These are phyloP conservation scores for Botia almorhae DNA, from an alignment of 2,797 vertebrate genomes.

Conservation along the genomic window DNA sequence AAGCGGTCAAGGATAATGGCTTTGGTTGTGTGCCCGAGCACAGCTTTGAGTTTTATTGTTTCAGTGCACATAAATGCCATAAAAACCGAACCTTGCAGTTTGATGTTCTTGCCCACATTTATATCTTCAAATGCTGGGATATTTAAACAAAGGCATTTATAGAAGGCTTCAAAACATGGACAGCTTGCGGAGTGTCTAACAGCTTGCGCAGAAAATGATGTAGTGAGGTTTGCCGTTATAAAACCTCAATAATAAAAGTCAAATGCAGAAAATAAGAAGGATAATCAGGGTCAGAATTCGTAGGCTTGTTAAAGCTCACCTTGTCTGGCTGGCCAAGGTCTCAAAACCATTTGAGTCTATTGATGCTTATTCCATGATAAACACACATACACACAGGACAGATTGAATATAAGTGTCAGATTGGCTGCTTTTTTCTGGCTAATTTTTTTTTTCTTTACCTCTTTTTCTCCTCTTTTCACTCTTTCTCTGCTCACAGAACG, in stretches of 20 bases:
- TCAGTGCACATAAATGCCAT: neutral
- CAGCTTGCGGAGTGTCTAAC: neutral
- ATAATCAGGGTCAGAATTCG: conserved; percentile 29
- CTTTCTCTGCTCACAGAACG: conserved; percentile 74
- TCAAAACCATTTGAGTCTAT: conserved; percentile 6
- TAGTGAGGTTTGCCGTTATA: neutral
- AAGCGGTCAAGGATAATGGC: conserved; percentile 28
- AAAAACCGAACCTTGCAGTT: conserved; percentile 3
- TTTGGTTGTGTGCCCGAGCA: conserved; percentile 28
- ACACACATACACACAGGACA: conserved; percentile 7
- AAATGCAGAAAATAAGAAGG: conserved; percentile 28
- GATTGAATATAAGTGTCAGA: neutral
- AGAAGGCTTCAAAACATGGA: neutral
- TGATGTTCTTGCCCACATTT: neutral
- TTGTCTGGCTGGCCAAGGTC: conserved; percentile 43
- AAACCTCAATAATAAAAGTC: neutral
- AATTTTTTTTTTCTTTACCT: conserved; percentile 33
- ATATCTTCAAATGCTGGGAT: neutral
- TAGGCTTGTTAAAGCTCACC: conserved; percentile 35
- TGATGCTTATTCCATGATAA: neutral
- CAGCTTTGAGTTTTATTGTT: conserved; percentile 2
- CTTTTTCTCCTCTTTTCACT: conserved; percentile 5
- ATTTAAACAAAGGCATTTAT: conserved; percentile 3
- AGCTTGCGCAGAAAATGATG: neutral
- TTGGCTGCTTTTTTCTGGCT: conserved; percentile 36